Conservation (phyloP, 2,888 invertebrate genomes). For the Carabus problematicus region DNA sequence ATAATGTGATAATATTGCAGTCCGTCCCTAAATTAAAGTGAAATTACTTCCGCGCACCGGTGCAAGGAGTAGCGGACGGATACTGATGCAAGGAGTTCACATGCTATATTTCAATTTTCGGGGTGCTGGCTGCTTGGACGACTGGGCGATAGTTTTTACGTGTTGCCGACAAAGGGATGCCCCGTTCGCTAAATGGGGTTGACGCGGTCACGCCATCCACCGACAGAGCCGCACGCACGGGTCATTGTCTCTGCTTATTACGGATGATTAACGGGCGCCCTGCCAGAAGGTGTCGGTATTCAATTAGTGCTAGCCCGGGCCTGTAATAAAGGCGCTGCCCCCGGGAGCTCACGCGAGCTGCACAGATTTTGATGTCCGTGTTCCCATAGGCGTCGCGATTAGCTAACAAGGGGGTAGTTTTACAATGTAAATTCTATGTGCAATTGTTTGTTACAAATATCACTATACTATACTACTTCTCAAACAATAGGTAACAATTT, state of each 20-base stretch:
- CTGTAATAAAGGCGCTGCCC: constrained; percentile 46
- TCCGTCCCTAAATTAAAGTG: constrained; percentile 1
- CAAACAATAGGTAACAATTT: too few species aligned
- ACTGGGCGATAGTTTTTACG: constrained; percentile 19
- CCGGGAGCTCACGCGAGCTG: constrained; percentile 32
- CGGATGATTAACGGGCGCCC: constrained; percentile 46
- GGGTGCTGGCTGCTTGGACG: constrained; percentile 7
- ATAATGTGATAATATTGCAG: constrained; percentile 7
- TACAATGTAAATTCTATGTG: not conserved
- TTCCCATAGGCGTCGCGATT: constrained; percentile 32
- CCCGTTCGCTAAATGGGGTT: constrained; percentile 35
- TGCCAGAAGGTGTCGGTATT: constrained; percentile 45
- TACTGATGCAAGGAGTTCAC: not conserved
- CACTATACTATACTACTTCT: too few species aligned
- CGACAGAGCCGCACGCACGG: constrained; percentile 45
- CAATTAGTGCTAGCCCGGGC: constrained; percentile 45
- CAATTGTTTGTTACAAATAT: too few species aligned
- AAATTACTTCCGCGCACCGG: constrained; percentile 10
- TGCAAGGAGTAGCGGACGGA: not conserved
- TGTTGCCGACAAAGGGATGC: constrained; percentile 42
- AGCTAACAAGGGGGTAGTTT: constrained; percentile 8
- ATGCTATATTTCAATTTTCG: constrained; percentile 32
- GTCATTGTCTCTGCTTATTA: constrained; percentile 48
- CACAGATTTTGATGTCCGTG: constrained; percentile 24
- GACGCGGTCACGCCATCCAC: constrained; percentile 45